phyloP scores from a whole-genome alignment of 2,797 vertebrate genomes.

The Todus mexicanus region DNA sequence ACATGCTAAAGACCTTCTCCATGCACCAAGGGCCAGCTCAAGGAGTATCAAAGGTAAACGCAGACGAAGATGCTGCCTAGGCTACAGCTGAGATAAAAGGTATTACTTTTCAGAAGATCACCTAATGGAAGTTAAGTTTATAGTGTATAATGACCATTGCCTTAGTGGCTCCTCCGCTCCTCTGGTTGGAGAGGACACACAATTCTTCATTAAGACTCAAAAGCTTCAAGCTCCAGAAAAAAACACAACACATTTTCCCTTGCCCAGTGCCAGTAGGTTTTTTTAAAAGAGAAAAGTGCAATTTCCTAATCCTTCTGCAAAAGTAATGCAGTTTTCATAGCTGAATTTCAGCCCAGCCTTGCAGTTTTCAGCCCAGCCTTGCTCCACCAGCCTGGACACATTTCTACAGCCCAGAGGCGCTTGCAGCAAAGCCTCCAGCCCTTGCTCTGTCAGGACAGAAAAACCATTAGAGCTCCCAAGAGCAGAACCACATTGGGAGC shows the following conservation, averaged over 20 bases:
- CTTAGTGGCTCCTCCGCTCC: neutral
- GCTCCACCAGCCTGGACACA: neutral
- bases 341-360: neutral
- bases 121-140: neutral
- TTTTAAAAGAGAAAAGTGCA: neutral
- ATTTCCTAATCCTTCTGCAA: neutral
- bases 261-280: neutral
- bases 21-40: neutral
- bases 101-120: neutral
- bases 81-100: neutral
- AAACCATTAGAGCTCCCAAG: neutral
- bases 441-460: neutral
- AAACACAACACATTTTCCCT: neutral
- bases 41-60: neutral
- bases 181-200: neutral
- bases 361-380: neutral
- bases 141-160: accelerated
- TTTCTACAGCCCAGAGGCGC: neutral
- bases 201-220: neutral
- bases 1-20: neutral
- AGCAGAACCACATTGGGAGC: neutral
- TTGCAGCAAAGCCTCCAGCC: neutral
- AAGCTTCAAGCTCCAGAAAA: neutral
- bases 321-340: neutral
- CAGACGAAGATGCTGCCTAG: neutral